These are phyloP conservation scores for Microctonus aethiopoides DNA, from an alignment of 2,888 invertebrate genomes.

Conservation along the genomic window DNA sequence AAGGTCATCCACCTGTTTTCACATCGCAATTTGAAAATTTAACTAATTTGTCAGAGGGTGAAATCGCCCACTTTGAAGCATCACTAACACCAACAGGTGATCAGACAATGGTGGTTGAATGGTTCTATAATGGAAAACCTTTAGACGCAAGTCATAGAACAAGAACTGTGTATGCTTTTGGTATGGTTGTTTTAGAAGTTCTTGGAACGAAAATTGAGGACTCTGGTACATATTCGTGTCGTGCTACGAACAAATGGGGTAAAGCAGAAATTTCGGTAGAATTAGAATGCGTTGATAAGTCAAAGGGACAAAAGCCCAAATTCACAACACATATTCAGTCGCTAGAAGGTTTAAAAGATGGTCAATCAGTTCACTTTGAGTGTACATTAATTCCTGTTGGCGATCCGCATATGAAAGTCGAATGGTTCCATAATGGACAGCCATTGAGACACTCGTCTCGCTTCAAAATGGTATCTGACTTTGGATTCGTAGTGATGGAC, in stretches of 20 bases:
- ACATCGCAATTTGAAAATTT: constrained; percentile 88
- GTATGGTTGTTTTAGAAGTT: constrained; percentile 96
- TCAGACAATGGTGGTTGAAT: constrained; percentile 93
- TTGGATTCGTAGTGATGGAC: constrained; percentile 94
- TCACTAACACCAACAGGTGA: constrained; percentile 94
- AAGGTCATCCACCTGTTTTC: constrained; percentile 87
- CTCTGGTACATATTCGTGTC: constrained; percentile 88
- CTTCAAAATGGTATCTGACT: constrained; percentile 94
- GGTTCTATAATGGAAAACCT: constrained; percentile 94
- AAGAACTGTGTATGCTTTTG: constrained; percentile 95
- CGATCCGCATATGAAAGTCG: constrained; percentile 92
- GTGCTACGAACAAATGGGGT: constrained; percentile 91
- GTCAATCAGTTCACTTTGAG: constrained; percentile 95
- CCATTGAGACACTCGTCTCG: constrained; percentile 89
- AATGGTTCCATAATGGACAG: constrained; percentile 96
- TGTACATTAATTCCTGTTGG: constrained; percentile 93
- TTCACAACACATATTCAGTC: constrained; percentile 90
- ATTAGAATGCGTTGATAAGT: constrained; percentile 85
- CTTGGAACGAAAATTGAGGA: constrained; percentile 94
- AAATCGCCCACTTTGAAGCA: constrained; percentile 98
- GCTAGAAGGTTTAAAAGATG: constrained; percentile 87
- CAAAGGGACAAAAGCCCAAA: constrained; percentile 86
- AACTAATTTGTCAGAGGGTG: constrained; percentile 89
- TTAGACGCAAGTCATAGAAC: constrained; percentile 90
- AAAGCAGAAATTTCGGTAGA: constrained; percentile 86